These are phyloP conservation scores for Sesia apiformis DNA, from an alignment of 2,888 invertebrate species.

Conservation along the genomic window DNA sequence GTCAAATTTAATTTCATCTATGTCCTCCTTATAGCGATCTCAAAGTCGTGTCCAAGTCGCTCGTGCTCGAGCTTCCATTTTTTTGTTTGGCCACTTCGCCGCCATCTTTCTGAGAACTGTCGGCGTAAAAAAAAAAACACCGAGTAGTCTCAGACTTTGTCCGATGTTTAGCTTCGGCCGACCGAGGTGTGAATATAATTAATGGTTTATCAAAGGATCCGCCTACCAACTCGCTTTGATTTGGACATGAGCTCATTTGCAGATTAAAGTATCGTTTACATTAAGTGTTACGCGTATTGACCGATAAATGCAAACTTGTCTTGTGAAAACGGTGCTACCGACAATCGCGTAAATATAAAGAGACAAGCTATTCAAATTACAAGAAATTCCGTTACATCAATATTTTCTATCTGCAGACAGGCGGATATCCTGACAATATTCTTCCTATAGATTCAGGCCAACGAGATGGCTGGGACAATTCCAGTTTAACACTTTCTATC, in stretches of 20 bases:
- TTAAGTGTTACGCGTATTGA: not conserved
- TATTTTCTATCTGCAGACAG: no score
- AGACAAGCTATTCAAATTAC: no score
- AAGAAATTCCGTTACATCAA: no score
- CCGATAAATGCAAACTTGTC: not conserved
- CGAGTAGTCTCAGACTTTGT: constrained; percentile 8
- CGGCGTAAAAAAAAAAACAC: constrained; percentile 33
- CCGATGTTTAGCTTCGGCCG: constrained; percentile 26
- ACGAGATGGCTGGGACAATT: no score
- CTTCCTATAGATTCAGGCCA: no score
- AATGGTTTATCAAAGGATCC: constrained; percentile 61
- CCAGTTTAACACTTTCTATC: no score
- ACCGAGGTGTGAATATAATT: constrained; percentile 70
- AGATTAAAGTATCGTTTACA: not conserved
- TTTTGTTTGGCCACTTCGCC: constrained; percentile 11
- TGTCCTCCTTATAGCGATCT: not conserved
- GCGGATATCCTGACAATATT: no score
- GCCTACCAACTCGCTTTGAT: constrained; percentile 30
- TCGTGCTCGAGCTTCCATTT: constrained; percentile 41
- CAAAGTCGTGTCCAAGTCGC: constrained; percentile 15
- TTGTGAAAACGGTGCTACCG: no score
- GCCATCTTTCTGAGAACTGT: constrained; percentile 57
- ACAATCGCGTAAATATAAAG: no score
- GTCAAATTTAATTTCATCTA: not conserved
- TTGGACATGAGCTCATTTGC: constrained; percentile 34